These are phyloP conservation scores for Polyergus mexicanus DNA, from an alignment of 1,140 invertebrate genomes.

Conservation along the genomic window DNA sequence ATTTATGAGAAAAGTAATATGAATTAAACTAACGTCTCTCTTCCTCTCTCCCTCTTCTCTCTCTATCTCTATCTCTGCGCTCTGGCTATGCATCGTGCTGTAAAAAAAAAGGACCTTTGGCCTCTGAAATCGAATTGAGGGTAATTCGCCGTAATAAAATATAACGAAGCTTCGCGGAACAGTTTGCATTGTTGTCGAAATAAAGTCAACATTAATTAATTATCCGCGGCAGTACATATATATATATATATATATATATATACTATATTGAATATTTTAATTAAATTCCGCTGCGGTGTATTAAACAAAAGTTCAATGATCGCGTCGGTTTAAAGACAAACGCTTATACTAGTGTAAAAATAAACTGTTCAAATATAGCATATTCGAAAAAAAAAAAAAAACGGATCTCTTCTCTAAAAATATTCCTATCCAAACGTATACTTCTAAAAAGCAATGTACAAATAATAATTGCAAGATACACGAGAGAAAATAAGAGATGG, in stretches of 20 bases:
- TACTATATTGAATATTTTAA: slow-evolving; percentile 29
- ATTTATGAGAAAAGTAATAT: slow-evolving; percentile 84
- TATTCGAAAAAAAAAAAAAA: background rate
- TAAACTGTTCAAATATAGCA: background rate
- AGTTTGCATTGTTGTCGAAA: slow-evolving; percentile 2
- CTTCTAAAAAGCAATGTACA: background rate
- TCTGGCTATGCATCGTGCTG: background rate
- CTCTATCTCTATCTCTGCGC: slow-evolving; percentile 46
- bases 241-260: background rate
- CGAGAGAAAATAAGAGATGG: background rate
- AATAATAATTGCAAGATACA: background rate
- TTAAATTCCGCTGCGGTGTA: background rate
- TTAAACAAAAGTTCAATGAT: slow-evolving; percentile 7
- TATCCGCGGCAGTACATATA: background rate
- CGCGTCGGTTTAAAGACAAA: background rate
- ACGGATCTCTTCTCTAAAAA: background rate
- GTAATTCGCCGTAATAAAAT: slow-evolving; percentile 51
- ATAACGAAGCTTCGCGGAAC: background rate
- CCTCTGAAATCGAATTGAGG: slow-evolving; percentile 31
- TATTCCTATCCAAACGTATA: background rate
- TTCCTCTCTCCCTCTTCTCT: too few species aligned
- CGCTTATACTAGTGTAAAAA: background rate
- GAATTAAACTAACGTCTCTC: slow-evolving; percentile 83
- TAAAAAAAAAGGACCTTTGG: slow-evolving; percentile 29
- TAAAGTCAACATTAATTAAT: slow-evolving; percentile 51